Conservation (phyloP, 2,888 invertebrate genomes). For the Drosophila macrospina region DNA sequence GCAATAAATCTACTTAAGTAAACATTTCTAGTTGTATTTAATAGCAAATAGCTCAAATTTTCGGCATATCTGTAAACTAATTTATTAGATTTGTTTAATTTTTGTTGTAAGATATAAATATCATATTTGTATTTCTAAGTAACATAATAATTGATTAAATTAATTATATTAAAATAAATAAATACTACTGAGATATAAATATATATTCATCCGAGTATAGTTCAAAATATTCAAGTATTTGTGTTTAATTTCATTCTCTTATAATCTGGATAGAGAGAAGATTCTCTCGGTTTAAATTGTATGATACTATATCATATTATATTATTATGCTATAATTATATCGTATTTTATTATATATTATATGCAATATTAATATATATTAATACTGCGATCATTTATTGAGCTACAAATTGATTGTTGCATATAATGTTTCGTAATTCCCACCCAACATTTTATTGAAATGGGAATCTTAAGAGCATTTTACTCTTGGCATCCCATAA, state of each 20-base stretch:
- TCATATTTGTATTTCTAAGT: constrained; percentile 41
- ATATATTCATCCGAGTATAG: constrained; percentile 21
- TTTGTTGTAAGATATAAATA: constrained; percentile 41
- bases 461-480: too few relatives aligned
- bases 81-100: constrained; percentile 59
- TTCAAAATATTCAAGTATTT: constrained; percentile 16
- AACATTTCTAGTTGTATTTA: constrained; percentile 65
- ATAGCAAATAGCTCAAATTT: constrained; percentile 57
- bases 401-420: too few relatives aligned
- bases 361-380: too few relatives aligned
- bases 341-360: too few relatives aligned
- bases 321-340: too few relatives aligned
- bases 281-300: too few relatives aligned
- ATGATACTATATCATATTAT: too few relatives aligned
- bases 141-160: constrained; percentile 22
- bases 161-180: constrained; percentile 22
- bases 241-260: neutral
- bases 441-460: too few relatives aligned
- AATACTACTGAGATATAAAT: constrained; percentile 27
- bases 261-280: too few relatives aligned
- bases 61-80: constrained; percentile 62
- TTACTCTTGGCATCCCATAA: too few relatives aligned
- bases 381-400: too few relatives aligned
- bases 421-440: too few relatives aligned
- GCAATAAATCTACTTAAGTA: constrained; percentile 51